Conservation (phyloP, 2,797 vertebrate species). For the Brotogeris chrysoptera region DNA sequence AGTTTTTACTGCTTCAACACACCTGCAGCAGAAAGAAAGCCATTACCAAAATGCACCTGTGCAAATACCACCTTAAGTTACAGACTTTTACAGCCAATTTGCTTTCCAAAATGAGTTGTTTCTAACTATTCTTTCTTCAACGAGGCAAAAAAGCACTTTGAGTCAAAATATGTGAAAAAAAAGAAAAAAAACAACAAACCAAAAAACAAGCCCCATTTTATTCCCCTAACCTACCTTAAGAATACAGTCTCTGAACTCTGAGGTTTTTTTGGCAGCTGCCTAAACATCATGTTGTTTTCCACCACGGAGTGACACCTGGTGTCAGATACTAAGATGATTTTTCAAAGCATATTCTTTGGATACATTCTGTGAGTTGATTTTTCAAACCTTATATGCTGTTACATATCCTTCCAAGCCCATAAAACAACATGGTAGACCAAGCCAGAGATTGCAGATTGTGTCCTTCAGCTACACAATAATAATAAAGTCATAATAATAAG, state of each 20-base stretch:
- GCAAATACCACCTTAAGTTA: neutral
- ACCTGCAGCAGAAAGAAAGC: constrained; percentile 78
- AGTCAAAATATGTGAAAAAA: neutral
- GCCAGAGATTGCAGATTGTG: neutral
- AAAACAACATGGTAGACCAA: neutral
- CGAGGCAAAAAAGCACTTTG: neutral
- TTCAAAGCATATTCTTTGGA: neutral
- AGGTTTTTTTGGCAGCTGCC: neutral
- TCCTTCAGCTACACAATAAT: neutral
- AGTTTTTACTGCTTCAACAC: constrained; percentile 93
- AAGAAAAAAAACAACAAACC: neutral
- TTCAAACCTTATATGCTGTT: neutral
- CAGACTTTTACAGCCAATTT: neutral
- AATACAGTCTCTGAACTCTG: neutral
- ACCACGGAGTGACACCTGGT: neutral
- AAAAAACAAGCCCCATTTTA: neutral
- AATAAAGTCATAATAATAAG: neutral
- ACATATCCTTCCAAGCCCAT: neutral
- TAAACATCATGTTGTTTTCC: neutral
- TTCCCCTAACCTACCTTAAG: neutral
- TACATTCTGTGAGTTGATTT: neutral
- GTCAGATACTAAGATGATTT: neutral
- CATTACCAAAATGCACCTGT: neutral
- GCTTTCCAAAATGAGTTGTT: neutral
- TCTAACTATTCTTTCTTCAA: neutral